Conservation (phyloP, 2,888 invertebrate species). For the Phrixothrix hirtus region DNA sequence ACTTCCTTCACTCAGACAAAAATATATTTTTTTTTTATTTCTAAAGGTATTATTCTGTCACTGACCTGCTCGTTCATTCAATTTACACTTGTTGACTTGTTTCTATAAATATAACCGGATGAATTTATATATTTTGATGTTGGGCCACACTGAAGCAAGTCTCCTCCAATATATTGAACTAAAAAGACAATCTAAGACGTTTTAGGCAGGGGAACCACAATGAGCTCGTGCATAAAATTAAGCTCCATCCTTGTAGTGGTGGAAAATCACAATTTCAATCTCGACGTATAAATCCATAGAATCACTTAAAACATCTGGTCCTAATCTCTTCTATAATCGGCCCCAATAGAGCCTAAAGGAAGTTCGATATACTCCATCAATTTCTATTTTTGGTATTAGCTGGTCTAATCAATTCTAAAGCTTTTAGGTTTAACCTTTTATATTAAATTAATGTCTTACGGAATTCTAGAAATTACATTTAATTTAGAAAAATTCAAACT, state of each 20-base stretch:
- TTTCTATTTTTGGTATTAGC: constrained; percentile 19
- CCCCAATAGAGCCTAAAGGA: no score
- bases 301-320: constrained; percentile 4
- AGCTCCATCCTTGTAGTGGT: constrained; percentile 33
- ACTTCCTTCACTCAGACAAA: no score
- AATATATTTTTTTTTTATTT: no score
- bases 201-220: no score
- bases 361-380: constrained; percentile 23
- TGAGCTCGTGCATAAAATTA: constrained; percentile 51
- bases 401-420: constrained; percentile 1
- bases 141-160: constrained; percentile 46
- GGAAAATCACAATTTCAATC: constrained; percentile 2
- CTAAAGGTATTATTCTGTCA: constrained; percentile 16
- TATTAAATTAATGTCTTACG: no score
- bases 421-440: no score
- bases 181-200: no score
- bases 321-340: no score
- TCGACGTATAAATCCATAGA: neutral
- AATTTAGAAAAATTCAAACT: no score
- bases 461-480: no score
- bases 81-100: constrained; percentile 43
- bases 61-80: constrained; percentile 28
- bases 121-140: constrained; percentile 46
- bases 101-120: constrained; percentile 50
- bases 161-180: no score